Percentiles rank a stretch among this genome's conserved stretches.
phyloP scores from a whole-genome alignment of 2,113 vertebrate genomes.

The cat (Felis catus) region DNA sequence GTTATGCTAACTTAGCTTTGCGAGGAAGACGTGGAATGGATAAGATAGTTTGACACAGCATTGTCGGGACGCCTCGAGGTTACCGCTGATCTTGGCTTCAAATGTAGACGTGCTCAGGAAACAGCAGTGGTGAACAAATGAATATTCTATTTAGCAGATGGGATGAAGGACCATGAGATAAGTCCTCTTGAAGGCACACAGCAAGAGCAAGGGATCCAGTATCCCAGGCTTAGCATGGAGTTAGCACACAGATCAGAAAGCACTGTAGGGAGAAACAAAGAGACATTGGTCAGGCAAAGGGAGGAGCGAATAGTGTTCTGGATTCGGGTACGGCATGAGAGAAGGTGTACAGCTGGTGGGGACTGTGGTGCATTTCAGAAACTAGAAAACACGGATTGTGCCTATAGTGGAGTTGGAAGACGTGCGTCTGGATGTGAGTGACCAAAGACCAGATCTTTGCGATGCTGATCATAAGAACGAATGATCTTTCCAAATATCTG shows the following conservation, averaged over 20 bases:
- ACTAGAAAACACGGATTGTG: not conserved
- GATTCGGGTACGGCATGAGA: not conserved
- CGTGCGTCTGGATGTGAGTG: not conserved
- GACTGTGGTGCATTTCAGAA: not conserved
- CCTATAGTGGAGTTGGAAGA: not conserved
- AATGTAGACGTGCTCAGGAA: not conserved
- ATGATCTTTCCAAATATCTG: not conserved
- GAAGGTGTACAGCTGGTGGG: not conserved
- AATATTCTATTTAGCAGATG: not conserved
- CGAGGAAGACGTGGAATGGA: not conserved
- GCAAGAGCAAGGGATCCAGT: not conserved
- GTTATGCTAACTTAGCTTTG: not conserved
- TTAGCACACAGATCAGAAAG: not conserved
- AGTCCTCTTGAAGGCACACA: not conserved
- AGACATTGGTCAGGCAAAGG: not conserved
- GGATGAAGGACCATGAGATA: not conserved
- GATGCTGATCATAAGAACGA: not conserved
- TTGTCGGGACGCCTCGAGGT: not conserved
- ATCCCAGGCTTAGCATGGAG: not conserved
- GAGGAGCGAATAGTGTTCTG: not conserved
- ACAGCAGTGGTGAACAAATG: not conserved
- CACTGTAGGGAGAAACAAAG: not conserved
- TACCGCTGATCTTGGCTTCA: not conserved
- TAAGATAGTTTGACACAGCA: not conserved
- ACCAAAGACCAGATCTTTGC: not conserved